Evolutionary conservation across 2,797 vertebrate genomes (phyloP).

Genomic region (Paguma larvata): DNA sequence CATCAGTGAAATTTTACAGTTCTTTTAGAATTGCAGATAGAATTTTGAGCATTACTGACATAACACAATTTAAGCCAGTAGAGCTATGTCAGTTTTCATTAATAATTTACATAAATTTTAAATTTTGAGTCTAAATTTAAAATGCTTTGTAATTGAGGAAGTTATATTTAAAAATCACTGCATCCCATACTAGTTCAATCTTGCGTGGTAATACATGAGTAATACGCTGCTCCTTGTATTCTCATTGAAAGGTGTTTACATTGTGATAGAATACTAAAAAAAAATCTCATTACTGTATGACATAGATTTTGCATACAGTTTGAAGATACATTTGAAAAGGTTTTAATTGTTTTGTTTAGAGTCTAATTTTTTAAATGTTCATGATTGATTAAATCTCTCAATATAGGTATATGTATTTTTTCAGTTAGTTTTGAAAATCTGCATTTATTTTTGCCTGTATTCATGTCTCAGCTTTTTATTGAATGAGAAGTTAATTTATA

Average conservation of each 20-base stretch:
- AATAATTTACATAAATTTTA: conserved; percentile 45
- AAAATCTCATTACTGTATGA: not conserved
- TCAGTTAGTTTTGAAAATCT: not conserved
- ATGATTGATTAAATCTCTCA: not conserved
- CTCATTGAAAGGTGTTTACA: not conserved
- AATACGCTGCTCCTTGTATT: not conserved
- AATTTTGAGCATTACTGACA: not conserved
- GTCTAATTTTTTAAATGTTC: conserved; percentile 6
- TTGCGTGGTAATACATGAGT: not conserved
- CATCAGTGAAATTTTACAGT: not conserved
- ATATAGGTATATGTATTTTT: not conserved
- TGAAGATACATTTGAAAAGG: not conserved
- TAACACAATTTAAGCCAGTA: not conserved
- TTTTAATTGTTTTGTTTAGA: conserved; percentile 25
- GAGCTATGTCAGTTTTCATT: not conserved
- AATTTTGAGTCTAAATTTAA: not conserved
- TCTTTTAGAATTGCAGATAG: not conserved
- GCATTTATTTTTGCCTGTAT: not conserved
- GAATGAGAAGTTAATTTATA: not conserved
- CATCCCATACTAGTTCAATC: not conserved
- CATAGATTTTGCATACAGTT: not conserved
- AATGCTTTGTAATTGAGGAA: not conserved
- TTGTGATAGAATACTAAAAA: conserved; percentile 6
- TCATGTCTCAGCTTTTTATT: not conserved
- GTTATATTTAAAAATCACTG: not conserved